Percentiles rank a stretch among this genome's conserved stretches.
These are phyloP conservation scores for Hipposideros armiger DNA, from an alignment of 2,113 vertebrate species.

Conservation along the genomic window DNA sequence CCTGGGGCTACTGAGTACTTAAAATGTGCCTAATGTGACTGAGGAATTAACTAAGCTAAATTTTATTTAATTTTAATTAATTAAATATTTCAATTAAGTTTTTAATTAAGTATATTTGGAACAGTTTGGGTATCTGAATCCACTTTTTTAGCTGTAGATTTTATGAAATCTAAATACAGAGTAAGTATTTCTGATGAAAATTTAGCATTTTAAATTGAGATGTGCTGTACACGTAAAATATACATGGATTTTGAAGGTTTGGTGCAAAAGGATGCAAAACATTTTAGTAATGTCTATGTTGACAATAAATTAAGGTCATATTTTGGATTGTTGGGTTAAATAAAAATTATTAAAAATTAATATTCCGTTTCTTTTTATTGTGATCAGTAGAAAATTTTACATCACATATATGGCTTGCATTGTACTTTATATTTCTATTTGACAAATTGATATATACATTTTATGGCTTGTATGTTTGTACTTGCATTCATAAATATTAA, in stretches of 20 bases:
- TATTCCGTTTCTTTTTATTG: background rate
- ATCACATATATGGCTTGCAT: background rate
- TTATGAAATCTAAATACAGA: conserved; percentile 52
- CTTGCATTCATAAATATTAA: conserved; percentile 43
- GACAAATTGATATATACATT: background rate
- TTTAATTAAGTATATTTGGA: background rate
- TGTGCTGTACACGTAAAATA: background rate
- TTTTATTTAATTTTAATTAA: background rate
- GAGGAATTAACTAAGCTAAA: background rate
- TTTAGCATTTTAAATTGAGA: conserved; percentile 5
- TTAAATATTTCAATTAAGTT: background rate
- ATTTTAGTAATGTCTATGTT: background rate
- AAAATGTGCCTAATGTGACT: background rate
- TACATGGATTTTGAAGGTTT: background rate
- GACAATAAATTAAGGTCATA: background rate
- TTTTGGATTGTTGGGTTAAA: background rate
- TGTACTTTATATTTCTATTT: conserved; percentile 42
- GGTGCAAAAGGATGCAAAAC: background rate
- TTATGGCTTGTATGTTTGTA: background rate
- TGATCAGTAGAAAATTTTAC: conserved; percentile 27
- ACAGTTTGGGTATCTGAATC: background rate
- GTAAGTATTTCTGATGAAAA: conserved; percentile 20
- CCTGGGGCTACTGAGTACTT: background rate
- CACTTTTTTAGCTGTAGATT: background rate
- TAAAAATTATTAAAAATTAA: conserved; percentile 33